Conservation (phyloP, 2,113 vertebrate genomes). For the Entelurus aequoreus region DNA sequence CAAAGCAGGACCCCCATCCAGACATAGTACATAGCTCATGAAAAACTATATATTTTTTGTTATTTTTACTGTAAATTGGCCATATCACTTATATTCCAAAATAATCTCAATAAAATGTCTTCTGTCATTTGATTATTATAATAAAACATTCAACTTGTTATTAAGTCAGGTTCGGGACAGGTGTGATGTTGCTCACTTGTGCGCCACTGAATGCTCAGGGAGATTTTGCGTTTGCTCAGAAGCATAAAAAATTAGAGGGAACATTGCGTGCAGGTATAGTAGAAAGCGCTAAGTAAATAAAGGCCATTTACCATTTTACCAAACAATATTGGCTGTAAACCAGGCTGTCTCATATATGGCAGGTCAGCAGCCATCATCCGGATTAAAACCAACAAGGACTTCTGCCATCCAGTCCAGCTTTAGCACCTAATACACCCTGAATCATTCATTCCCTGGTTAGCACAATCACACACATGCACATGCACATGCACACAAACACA, state of each 20-base stretch:
- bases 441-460: constrained; percentile 40
- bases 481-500: constrained; percentile 4
- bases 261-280: background rate
- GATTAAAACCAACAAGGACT: constrained; percentile 49
- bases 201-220: too few relatives aligned
- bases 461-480: constrained; percentile 10
- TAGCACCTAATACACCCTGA: constrained; percentile 21
- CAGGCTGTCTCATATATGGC: constrained; percentile 5
- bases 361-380: constrained; percentile 45
- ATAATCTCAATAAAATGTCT: background rate
- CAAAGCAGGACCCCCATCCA: too few relatives aligned
- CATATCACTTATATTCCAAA: background rate
- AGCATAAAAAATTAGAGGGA: too few relatives aligned
- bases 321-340: constrained; percentile 2
- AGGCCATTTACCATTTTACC: background rate
- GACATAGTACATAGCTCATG: too few relatives aligned
- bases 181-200: too few relatives aligned
- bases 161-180: too few relatives aligned
- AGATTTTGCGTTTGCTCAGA: too few relatives aligned
- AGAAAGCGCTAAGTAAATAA: background rate
- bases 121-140: too few relatives aligned
- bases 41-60: too few relatives aligned
- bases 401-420: constrained; percentile 19
- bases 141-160: too few relatives aligned
- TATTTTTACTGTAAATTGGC: background rate